Evolutionary conservation across 1,140 invertebrate genomes (phyloP), one percentile per base, ranked within the genome.

Genomic region (Aphidius gifuensis): DNA sequence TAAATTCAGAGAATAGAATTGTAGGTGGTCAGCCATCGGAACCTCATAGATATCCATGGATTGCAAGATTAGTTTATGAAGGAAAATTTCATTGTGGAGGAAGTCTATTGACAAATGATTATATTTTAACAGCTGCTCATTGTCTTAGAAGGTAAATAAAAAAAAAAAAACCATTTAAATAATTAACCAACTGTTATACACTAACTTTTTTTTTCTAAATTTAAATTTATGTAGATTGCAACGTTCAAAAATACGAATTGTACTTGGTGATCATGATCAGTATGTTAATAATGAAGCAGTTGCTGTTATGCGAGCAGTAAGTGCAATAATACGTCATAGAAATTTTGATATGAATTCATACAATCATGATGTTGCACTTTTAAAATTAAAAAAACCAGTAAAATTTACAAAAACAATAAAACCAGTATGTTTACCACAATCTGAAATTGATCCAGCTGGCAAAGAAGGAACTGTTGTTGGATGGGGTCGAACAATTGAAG

Each of bases 51-150:
- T 94, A 93, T 74, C 93, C 93, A 6, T 95, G 92, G 92, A 84
- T 94, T 69, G 92, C 90, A 3, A 82, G 92, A 58, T 81, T 92
- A 9, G 86, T 92, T 1, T 94, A 94, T 72, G 89, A 93, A 74
- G 90, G 90, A 1, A 90, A 91, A 74, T 93, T 93, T 80, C 92
- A 94, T 71, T 95, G 92, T 68, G 92, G 92, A n/a, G 91, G 87
- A n/a, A 91, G 91, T 16, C 80, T 94, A 5, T 80, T 94, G 39
- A 92, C 90, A 48, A 86, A 88, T 70, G 83, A 85, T 69, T 88
- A 86, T 70, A 83, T 89, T 47, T 74, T 89, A 54, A 89, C 87
- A 0, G 87, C 87, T 6, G 87, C 87, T 6, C 87, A 89, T 72
- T 89, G 87, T 69, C 81, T 89, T 47, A 77, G 85, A 71, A 84